Evolutionary conservation across 2,888 invertebrate species (phyloP), one percentile per base, ranked within the genome.

Genomic region (Kryphioiulus occultus): DNA sequence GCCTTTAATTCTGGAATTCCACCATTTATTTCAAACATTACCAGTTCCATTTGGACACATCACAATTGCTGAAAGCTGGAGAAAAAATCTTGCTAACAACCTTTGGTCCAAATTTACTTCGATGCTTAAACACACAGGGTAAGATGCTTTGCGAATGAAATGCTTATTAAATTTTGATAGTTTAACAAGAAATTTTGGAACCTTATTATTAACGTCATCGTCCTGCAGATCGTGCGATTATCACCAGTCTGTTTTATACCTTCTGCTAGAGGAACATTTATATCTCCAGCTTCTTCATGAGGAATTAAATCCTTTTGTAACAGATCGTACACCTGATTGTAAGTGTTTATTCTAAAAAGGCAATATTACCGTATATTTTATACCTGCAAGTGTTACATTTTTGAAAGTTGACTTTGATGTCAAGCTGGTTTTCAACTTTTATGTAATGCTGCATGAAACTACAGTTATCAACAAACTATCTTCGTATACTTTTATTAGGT

Each of bases 11-110:
- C 19, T 85, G 30, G 86, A 85, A 22, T 85, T 85, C n/a, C 30
- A n/a, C 19, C 47, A 85, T 44, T 47, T 85, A 19, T 85, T 85
- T 85, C 86, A 85, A 22, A 47, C 86, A 10, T 47, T 85, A 15
- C 86, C 86, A 4, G 47, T 85, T n/a, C 47, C 44, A 3, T 26
- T 19, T n/a, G 9, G 44, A 4, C 39, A 35, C 39, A 17, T 85
- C 39, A 22, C 42, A 19, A 35, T 3, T 42, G 32, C 85, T n/a
- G 44, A 85, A 39, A 47, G 19, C 30, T 85, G 53, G 42, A 42
- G 86, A 26, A 4, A 85, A 42, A 22, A 85, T 42, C 53, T 85
- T 17, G 86, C 86, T 1, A 47, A 47, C 47, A 5, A 47, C 9
- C 26, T 85, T 39, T 85, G 86, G 86, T 32, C 32, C 1, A 32